Base-by-base conservation (phyloP, 2,797 vertebrate species). In the Mus caroli region DNA sequence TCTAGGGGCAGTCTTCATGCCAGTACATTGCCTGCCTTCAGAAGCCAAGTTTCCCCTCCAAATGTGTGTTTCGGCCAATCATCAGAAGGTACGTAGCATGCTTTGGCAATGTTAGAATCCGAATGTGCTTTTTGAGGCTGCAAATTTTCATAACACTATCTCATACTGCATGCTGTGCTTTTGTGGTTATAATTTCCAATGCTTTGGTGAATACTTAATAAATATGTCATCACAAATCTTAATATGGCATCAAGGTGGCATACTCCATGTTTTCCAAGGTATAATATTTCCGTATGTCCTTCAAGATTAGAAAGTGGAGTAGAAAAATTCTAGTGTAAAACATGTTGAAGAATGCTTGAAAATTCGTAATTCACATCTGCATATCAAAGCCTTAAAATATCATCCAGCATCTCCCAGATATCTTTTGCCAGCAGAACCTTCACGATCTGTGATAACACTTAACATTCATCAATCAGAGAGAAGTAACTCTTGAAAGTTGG, bases 151-250 rank as follows among this genome's bases (percentile, higher is more conserved):
- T 14, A 54, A 82, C 82, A 82, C 9, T 78, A 37, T 87, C 64
- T 75, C 7, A 20, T 75, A 79, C 17, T 83, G 46, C 7, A 52
- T 71, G 40, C 37, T 62, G 31, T 79, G n/a, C 43, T 67, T 90
- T 86, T 10, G 34, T 77, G 56, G 15, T 83, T 83, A 40, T 77
- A 78, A 46, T 86, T 96, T 88, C 22, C 64, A 93, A 34, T 69
- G 90, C 71, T 80, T 93, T 40, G 40, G 22, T 56, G 43, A 82
- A 8, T 69, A 82, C n/a, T 90, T 93, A 83, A 83, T 76, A 54
- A 86, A 26, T 76, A 62, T 3, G 46, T 82, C 54, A 84, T 28
- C 26, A 58, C 31, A 6, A 6, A 26, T 56, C 22, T 54, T 92
- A 56, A 75, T 1, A 6, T 3, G 52, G 34, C 50, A 50, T n/a